Conservation (phyloP, 2,797 vertebrate genomes). For the Myotis findleyi region DNA sequence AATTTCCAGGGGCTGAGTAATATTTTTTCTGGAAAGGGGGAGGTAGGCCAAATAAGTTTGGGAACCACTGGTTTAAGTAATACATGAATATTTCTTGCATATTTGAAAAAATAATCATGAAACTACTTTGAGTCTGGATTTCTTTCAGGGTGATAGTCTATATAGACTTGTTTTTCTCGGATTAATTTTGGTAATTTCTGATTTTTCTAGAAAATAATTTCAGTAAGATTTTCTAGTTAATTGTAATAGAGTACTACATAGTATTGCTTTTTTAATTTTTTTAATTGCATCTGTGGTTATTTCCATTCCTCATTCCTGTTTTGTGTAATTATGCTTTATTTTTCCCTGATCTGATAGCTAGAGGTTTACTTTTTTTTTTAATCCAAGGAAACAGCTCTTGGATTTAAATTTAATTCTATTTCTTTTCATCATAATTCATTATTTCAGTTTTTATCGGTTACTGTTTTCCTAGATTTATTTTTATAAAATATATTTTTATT, state of each 20-base stretch:
- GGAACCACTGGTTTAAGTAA: neutral
- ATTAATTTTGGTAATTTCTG: conserved; percentile 36
- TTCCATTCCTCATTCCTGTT: conserved; percentile 1
- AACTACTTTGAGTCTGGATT: conserved; percentile 17
- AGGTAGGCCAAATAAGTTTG: too few species aligned
- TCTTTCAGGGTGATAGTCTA: neutral
- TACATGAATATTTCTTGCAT: neutral
- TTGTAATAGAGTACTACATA: neutral
- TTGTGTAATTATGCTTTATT: conserved; percentile 30
- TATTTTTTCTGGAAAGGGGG: too few species aligned
- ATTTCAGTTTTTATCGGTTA: conserved; percentile 6
- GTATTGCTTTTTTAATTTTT: neutral
- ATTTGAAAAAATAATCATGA: conserved; percentile 16
- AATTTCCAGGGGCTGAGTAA: too few species aligned
- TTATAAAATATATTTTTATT: neutral
- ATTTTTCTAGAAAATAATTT: conserved; percentile 48
- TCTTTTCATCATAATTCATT: neutral
- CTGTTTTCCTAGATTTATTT: conserved; percentile 16
- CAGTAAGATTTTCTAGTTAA: neutral
- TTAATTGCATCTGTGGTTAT: neutral
- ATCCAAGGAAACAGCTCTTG: neutral
- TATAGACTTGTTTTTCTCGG: neutral
- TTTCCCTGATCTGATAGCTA: neutral
- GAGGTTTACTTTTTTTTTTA: neutral
- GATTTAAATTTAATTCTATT: neutral